Base-by-base conservation (phyloP, 2,113 vertebrate genomes). In the Podilymbus podiceps region DNA sequence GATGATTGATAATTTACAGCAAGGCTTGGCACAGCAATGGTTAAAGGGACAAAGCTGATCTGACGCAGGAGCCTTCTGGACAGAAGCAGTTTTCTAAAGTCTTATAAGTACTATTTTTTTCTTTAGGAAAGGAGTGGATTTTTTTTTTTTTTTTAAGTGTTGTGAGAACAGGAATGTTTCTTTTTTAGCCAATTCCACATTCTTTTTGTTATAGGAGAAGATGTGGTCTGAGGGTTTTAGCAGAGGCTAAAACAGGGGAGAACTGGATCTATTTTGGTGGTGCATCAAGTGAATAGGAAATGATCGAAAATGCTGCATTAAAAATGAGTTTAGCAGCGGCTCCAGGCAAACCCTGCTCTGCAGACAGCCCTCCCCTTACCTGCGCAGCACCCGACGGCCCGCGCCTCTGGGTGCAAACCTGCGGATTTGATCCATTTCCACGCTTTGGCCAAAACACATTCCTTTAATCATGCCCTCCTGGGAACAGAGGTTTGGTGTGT, bases 161-260 rank as follows among this genome's bases (percentile, higher is more conserved):
- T 97, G 93, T 89, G 95, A 97, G 95, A 97, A 95, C 67, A 96
- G 94, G 95, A 97, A 97, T 96, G 92, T 94, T 91, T 97, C 93
- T 81, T 50, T 97, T 96, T 96, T 85, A 87, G 97, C 97, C 97
- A 97, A 90, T 96, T 97, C 94, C 76, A 96, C 96, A 96, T 97
- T 97, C 82, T 97, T 97, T 95, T 96, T 95, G 97, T 97, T 95
- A 96, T 76, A 95, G 90, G 96, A 97, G 96, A 97, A 96, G 91
- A 96, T 94, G 93, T 67, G 92, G 96, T 94, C 93, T 96, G 96
- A 97, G 91, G 96, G 89, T 91, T 97, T 97, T 95, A 93, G 94
- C 89, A 97, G 96, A 95, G 96, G 96, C 96, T 97, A 96, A 97
- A 97, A 88, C 81, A 88, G 96, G 97, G 97, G 95, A 96, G 94